Base-by-base conservation (phyloP, 2,797 vertebrate genomes). In the Trichosurus vulpecula region DNA sequence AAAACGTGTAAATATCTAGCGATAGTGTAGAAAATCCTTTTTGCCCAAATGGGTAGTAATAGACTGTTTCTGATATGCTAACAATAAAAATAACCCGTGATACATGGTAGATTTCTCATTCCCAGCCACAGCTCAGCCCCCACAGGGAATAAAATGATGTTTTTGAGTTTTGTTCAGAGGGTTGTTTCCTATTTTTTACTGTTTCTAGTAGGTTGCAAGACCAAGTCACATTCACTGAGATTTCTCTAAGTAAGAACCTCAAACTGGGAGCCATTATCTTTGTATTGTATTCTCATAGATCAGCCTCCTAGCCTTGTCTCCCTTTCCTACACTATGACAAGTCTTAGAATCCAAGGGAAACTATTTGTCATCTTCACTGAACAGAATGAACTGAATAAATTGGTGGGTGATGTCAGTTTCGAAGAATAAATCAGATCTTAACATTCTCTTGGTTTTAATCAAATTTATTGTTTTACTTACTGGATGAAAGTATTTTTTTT, bases 381-480 rank as follows among this genome's bases (percentile, higher is more conserved):
- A n/a, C 92, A 14, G 22, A 93, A 14, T 90, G 51, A 92, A 58
- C 54, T 30, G 81, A 54, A 41, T 55, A 55, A 87, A 51, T 25
- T 52, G 54, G 52, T 90, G 57, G 56, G 66, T 74, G 47, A 52
- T 93, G 91, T 91, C 30, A 8, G 52, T 91, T 96, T 93, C 93
- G 56, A 81, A 90, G 31, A 81, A 54, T 90, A 52, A 16, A 58
- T 92, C 90, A 6, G 91, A 56, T 29, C 90, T 95, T 56, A 54
- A 52, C 41, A 10, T 47, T 13, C 22, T 91, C 92, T 89, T 16
- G n/a, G 12, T 90, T 95, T 94, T 95, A 96, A 91, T 47, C 47
- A 92, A 95, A 66, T 92, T 14, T 93, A 91, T 94, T 96, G 94
- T 96, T 31, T 91, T 89, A 91, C 90, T 94, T 41, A 90, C 58